Evolutionary conservation across 2,888 invertebrate genomes (phyloP).

Genomic region (Rhagium mordax): DNA sequence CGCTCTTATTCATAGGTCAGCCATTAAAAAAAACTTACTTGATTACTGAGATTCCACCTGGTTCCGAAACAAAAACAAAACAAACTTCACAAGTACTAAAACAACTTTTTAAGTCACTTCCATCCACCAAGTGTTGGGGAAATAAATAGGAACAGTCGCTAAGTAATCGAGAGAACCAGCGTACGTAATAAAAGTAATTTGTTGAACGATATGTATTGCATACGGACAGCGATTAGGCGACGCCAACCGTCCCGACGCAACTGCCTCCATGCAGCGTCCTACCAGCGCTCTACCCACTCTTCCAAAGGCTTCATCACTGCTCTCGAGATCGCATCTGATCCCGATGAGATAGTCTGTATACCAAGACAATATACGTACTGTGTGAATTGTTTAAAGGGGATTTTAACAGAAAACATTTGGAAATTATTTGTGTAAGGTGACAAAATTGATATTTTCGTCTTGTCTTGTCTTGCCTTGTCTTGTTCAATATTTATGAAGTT

Average conservation of each 20-base stretch:
- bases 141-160: neutral
- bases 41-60: neutral
- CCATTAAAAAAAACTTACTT: slow-evolving; percentile 14
- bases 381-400: slow-evolving; percentile 78
- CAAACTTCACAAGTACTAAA: neutral
- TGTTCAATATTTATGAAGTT: no score
- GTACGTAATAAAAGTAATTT: neutral
- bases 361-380: slow-evolving; percentile 54
- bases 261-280: slow-evolving; percentile 28
- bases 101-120: slow-evolving; percentile 7
- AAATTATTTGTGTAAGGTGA: no score
- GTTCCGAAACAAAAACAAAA: neutral
- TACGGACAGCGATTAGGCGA: slow-evolving; percentile 18
- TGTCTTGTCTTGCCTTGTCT: no score
- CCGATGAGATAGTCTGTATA: neutral
- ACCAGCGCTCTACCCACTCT: slow-evolving; percentile 22
- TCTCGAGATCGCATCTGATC: slow-evolving; percentile 9
- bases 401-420: slow-evolving; percentile 68
- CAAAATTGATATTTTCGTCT: no score
- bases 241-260: slow-evolving; percentile 30
- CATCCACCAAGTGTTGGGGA: neutral
- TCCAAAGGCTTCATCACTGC: neutral
- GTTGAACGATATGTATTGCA: neutral
- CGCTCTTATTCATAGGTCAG: no score
- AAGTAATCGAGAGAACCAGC: neutral